phyloP scores from a whole-genome alignment of 2,113 vertebrate genomes.

The Fregata magnificens region DNA sequence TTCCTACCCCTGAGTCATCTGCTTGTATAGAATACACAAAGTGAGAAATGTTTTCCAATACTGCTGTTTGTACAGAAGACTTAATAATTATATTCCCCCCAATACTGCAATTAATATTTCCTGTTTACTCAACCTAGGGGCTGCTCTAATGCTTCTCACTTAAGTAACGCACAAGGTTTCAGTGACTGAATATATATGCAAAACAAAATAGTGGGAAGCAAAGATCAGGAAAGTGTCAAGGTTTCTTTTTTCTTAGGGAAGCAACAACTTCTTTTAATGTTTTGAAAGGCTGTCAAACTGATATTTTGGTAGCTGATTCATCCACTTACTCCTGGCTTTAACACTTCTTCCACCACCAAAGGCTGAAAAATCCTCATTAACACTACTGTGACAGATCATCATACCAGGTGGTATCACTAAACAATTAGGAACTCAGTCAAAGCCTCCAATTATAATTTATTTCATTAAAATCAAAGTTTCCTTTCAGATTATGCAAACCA shows the following conservation, averaged over 20 bases:
- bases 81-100: neutral
- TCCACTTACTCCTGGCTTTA: neutral
- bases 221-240: neutral
- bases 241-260: neutral
- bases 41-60: neutral
- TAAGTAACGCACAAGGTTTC: neutral
- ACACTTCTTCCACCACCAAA: neutral
- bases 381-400: neutral
- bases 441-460: neutral
- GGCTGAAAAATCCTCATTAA: constrained; percentile 3
- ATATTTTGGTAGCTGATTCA: neutral
- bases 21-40: neutral
- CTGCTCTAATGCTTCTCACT: neutral
- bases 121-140: neutral
- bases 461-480: neutral
- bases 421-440: neutral
- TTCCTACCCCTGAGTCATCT: neutral
- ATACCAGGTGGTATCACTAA: neutral
- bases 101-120: neutral
- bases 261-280: neutral
- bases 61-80: neutral
- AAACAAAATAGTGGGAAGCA: neutral
- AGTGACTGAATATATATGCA: neutral
- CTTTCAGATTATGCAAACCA: neutral
- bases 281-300: neutral